A percentile compares a stretch with the other conserved stretches of the same genome.
Conservation (phyloP, 2,888 invertebrate species). For the Marronus borbonicus region DNA sequence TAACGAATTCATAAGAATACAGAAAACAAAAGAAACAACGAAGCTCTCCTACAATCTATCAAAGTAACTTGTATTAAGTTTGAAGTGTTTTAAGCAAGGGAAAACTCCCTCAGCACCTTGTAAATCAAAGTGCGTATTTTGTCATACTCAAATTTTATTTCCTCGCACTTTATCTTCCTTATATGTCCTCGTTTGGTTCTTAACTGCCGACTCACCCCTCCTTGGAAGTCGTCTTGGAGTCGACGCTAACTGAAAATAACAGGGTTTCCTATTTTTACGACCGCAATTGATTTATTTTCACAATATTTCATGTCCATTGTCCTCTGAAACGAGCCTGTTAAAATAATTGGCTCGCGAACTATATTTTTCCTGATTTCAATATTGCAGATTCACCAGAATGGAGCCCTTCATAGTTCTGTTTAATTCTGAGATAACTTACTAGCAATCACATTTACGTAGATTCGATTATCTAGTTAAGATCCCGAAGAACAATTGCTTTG, state of each 20-base stretch:
- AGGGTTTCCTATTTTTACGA: constrained; percentile 62
- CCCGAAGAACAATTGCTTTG: too few relatives aligned
- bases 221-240: constrained; percentile 50
- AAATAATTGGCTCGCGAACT: constrained; percentile 43
- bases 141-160: constrained; percentile 69
- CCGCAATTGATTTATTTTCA: constrained; percentile 57
- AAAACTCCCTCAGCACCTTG: constrained; percentile 7
- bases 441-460: too few relatives aligned
- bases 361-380: neutral
- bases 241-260: constrained; percentile 63
- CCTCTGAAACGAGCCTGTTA: constrained; percentile 23
- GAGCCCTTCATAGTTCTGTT: too few relatives aligned
- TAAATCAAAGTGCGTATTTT: constrained; percentile 66
- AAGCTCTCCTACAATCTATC: too few relatives aligned
- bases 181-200: constrained; percentile 66
- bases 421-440: too few relatives aligned
- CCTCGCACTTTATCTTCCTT: constrained; percentile 68
- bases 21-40: too few relatives aligned
- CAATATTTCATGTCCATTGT: constrained; percentile 56
- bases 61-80: neutral
- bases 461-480: too few relatives aligned
- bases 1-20: too few relatives aligned
- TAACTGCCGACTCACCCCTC: constrained; percentile 56
- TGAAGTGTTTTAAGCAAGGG: neutral
- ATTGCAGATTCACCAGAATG: too few relatives aligned